Evolutionary conservation across 2,797 vertebrate genomes (phyloP).

Genomic region (Rhincodon typus): DNA sequence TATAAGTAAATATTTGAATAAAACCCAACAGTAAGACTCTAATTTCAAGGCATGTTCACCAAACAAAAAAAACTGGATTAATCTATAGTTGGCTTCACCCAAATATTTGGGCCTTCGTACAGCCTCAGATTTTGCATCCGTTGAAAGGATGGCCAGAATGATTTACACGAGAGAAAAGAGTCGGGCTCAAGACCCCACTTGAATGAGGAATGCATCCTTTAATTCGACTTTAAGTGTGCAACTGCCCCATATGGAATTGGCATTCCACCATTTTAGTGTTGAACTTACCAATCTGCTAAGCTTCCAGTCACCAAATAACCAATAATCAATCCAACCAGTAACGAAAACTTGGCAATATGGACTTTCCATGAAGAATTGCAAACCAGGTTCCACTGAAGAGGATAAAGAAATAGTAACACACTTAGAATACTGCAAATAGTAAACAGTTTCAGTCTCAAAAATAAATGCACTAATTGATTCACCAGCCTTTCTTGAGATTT

Average conservation of each 20-base stretch:
- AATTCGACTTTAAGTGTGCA: neutral
- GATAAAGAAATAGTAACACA: slow-evolving; percentile 45
- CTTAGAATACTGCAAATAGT: neutral
- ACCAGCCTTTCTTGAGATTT: neutral
- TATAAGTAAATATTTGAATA: neutral
- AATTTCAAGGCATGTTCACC: neutral
- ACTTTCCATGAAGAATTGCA: slow-evolving; percentile 87
- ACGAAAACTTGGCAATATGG: slow-evolving; percentile 94
- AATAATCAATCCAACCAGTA: slow-evolving; percentile 93
- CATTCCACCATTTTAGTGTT: neutral
- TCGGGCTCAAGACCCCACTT: neutral
- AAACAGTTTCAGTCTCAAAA: neutral
- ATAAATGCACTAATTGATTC: neutral
- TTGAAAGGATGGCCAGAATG: neutral
- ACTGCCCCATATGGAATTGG: neutral
- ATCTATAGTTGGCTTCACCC: neutral
- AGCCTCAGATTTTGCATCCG: neutral
- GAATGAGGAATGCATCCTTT: neutral
- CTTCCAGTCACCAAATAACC: slow-evolving; percentile 92
- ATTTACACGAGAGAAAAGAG: neutral
- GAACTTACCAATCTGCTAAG: slow-evolving; percentile 89
- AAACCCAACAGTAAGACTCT: neutral
- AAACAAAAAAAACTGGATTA: neutral
- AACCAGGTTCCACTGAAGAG: slow-evolving; percentile 85
- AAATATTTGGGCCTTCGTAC: neutral